Conservation (phyloP, 2,888 invertebrate species). For the Xylota segnis region DNA sequence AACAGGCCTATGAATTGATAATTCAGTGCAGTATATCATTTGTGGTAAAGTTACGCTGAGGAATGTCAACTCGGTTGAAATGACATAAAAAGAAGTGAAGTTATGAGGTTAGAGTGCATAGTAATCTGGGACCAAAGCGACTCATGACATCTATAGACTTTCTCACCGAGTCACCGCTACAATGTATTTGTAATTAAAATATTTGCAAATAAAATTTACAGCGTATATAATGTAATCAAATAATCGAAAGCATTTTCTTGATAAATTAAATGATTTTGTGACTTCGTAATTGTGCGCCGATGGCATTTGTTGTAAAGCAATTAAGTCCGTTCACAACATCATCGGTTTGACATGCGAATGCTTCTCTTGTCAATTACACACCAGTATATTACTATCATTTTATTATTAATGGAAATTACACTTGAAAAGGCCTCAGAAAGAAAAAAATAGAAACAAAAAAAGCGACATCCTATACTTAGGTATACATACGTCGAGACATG, state of each 20-base stretch:
- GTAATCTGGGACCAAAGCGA: too few relatives aligned
- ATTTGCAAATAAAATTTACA: neutral
- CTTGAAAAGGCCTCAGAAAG: slow-evolving; percentile 25
- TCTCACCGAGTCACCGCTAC: neutral
- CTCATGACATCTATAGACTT: too few relatives aligned
- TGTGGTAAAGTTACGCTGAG: neutral
- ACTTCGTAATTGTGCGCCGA: slow-evolving; percentile 22
- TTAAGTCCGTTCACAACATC: slow-evolving; percentile 47
- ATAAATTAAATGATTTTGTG: slow-evolving; percentile 31
- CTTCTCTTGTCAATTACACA: slow-evolving; percentile 58
- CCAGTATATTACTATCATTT: slow-evolving; percentile 31
- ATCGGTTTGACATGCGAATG: slow-evolving; percentile 63
- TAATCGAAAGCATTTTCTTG: slow-evolving; percentile 27
- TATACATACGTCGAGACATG: slow-evolving; percentile 12
- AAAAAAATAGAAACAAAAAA: neutral
- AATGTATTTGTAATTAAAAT: neutral
- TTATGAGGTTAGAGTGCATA: too few relatives aligned
- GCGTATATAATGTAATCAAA: slow-evolving; percentile 23
- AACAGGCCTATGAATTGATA: slow-evolving; percentile 6
- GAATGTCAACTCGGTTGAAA: neutral
- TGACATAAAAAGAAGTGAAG: neutral
- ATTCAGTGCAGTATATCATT: neutral
- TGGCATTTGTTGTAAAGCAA: slow-evolving; percentile 55
- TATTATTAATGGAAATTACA: slow-evolving; percentile 50
- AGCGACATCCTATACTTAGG: slow-evolving; percentile 3